A percentile compares a stretch with the other conserved stretches of the same genome.
These are phyloP conservation scores for Leucozona laternaria DNA, from an alignment of 2,888 invertebrate species.

Conservation along the genomic window DNA sequence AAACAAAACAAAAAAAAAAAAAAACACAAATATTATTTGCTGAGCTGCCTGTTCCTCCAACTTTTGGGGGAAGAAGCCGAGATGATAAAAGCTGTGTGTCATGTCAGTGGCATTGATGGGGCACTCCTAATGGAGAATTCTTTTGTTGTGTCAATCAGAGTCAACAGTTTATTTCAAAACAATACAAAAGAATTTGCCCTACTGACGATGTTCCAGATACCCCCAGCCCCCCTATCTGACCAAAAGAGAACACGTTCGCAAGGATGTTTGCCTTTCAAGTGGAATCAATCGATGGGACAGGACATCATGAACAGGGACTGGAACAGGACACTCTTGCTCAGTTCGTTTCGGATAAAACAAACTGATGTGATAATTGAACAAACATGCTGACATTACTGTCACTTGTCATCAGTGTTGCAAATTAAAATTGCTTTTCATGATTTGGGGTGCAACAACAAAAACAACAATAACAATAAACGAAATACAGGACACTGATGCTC, in stretches of 20 bases:
- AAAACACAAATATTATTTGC: conserved; percentile 43
- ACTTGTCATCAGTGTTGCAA: conserved; percentile 42
- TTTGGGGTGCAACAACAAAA: not conserved
- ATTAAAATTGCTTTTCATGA: conserved; percentile 39
- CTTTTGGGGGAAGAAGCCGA: conserved; percentile 1
- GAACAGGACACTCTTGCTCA: not conserved
- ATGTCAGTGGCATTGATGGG: conserved; percentile 13
- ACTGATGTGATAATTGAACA: conserved; percentile 60
- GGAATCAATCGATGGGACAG: conserved; percentile 49
- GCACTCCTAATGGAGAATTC: conserved; percentile 21
- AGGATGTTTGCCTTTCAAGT: conserved; percentile 42
- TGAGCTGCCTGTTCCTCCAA: not conserved
- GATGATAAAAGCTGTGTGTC: conserved; percentile 28
- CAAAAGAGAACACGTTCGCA: not conserved
- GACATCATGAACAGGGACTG: not conserved
- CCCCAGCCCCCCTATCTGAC: conserved; percentile 1
- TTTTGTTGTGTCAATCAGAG: conserved; percentile 69
- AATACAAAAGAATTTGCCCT: conserved; percentile 50
- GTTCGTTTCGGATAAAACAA: conserved; percentile 21
- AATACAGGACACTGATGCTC: not conserved
- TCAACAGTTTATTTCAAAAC: conserved; percentile 66
- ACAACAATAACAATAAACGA: not conserved
- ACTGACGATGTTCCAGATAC: not conserved
- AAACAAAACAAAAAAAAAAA: not conserved
- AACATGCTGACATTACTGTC: conserved; percentile 56